phyloP scores from a whole-genome alignment of 2,797 vertebrate species.

The Eulemur coronatus region DNA sequence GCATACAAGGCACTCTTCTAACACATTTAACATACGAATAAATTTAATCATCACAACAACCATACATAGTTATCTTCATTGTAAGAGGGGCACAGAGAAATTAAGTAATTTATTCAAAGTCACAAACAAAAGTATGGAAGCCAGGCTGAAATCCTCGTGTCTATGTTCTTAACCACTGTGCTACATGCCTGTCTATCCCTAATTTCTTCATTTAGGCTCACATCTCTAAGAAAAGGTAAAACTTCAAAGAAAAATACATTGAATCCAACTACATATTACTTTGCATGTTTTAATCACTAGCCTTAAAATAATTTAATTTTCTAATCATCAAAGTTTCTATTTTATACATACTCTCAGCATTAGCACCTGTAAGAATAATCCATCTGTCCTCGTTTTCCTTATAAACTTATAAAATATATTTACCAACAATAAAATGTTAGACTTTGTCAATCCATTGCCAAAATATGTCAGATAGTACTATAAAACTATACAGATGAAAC shows the following conservation, averaged over 20 bases:
- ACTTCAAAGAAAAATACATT: not conserved
- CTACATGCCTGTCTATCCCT: not conserved
- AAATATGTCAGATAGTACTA: not conserved
- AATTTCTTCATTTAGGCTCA: not conserved
- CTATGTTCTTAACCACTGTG: not conserved
- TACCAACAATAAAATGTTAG: not conserved
- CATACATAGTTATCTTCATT: not conserved
- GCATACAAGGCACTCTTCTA: not conserved
- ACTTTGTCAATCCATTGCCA: not conserved
- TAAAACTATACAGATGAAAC: not conserved
- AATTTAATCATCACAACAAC: not conserved
- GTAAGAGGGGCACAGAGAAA: not conserved
- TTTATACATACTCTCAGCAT: not conserved
- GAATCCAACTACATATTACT: not conserved
- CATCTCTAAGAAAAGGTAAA: not conserved
- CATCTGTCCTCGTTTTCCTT: not conserved
- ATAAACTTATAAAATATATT: not conserved
- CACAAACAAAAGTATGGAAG: not conserved
- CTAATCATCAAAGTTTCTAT: not conserved
- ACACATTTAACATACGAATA: not conserved
- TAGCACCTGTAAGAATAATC: not conserved
- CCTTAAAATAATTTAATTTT: conserved; percentile 24
- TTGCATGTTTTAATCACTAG: not conserved
- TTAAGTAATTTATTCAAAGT: not conserved
- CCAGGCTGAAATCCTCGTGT: not conserved